Conservation (phyloP, 1,140 invertebrate species). For the Rhopalosiphum padi region DNA sequence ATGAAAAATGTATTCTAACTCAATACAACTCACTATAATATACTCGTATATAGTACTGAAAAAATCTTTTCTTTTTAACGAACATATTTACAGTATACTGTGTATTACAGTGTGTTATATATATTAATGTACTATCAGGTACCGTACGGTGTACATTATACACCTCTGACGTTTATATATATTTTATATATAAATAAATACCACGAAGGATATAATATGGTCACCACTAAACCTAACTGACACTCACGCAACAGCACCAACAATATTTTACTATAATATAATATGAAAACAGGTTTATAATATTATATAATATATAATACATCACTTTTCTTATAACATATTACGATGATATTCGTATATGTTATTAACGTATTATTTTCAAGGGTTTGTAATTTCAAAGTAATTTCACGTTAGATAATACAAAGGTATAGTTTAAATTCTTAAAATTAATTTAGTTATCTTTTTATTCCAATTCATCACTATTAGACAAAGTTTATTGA, state of each 20-base stretch:
- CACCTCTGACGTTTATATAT: background rate
- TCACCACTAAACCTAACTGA: background rate
- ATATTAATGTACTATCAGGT: background rate
- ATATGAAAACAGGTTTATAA: too few relatives aligned
- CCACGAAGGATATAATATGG: too few relatives aligned
- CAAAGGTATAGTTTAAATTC: background rate
- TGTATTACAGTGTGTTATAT: background rate
- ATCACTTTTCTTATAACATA: background rate
- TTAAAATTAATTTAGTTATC: too few relatives aligned
- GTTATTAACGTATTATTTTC: background rate
- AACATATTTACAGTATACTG: background rate
- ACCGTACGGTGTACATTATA: background rate
- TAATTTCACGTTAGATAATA: background rate
- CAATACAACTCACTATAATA: background rate
- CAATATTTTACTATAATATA: background rate
- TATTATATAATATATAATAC: background rate
- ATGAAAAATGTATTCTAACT: background rate
- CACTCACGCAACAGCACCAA: background rate
- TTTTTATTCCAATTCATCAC: too few relatives aligned
- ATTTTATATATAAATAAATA: too few relatives aligned
- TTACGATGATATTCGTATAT: background rate
- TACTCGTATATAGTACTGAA: background rate
- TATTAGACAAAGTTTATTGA: too few relatives aligned
- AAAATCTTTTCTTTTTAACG: background rate
- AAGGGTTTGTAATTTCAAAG: background rate